A percentile compares a stretch with the other conserved stretches of the same genome.
Evolutionary conservation across 92 coral and sea anemone species (phyloP).

Genomic region (Pocillopora meandrina): DNA sequence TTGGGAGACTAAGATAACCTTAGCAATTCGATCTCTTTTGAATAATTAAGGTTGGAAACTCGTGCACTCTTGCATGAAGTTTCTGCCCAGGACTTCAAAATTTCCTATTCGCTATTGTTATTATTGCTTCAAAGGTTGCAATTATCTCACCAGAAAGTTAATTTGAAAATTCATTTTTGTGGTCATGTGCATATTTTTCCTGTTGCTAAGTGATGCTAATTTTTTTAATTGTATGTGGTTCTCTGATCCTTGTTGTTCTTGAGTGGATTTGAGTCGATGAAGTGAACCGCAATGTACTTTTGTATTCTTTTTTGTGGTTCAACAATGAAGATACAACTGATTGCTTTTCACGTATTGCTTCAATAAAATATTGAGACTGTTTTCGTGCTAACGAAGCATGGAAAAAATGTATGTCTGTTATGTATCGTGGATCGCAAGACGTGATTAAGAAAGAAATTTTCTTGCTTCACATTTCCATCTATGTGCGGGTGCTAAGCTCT

Average conservation of each 20-base stretch:
- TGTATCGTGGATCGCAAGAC: too few species aligned
- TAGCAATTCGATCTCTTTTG: not conserved
- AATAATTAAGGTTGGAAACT: not conserved
- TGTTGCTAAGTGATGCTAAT: not conserved
- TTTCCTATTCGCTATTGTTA: too few species aligned
- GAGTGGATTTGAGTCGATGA: slow-evolving; percentile 7
- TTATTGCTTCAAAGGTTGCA: not conserved
- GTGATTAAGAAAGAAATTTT: not conserved
- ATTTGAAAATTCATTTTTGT: not conserved
- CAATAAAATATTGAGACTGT: too few species aligned
- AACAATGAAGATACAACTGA: not conserved
- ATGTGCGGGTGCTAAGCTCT: not conserved
- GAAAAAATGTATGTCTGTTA: not conserved
- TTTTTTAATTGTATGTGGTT: not conserved
- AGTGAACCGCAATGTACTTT: slow-evolving; percentile 1
- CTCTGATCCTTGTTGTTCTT: not conserved
- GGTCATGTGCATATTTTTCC: not conserved
- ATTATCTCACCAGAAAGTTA: not conserved
- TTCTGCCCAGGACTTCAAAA: too few species aligned
- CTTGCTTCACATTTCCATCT: not conserved
- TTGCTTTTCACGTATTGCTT: not conserved
- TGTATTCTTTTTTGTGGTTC: not conserved
- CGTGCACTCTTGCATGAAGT: slow-evolving; percentile 8
- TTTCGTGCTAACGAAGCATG: not conserved
- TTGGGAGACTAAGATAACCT: not conserved